Base-by-base conservation (phyloP, 1,140 invertebrate species). In the Dreissena polymorpha region DNA sequence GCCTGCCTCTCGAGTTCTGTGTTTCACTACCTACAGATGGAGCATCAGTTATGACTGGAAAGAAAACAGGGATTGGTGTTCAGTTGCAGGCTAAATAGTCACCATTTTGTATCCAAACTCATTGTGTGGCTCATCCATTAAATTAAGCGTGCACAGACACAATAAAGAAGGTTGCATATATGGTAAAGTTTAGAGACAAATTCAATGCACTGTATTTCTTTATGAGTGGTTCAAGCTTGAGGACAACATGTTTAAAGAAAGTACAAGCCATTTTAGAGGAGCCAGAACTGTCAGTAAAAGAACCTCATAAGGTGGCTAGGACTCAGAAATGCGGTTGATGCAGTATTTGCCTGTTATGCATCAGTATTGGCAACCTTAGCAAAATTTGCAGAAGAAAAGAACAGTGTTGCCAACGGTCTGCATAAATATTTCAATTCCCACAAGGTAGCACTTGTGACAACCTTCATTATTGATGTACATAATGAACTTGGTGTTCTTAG, bases 11-110 rank as follows among this genome's bases (percentile, higher is more conserved):
- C 10, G 65, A 60, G 3, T 21, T 14, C 10, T 69, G 50, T 50
- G 65, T 75, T 29, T 74, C 80, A 29, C 49, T 83, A 16, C 16
- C 80, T 21, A 83, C 80, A 50, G 80, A 83, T 75, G 80, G 80
- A n/a, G 72, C 80, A 27, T 23, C 63, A 5, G 65, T 55, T 13
- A 83, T 83, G 80, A 68, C 60, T 14, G 27, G 72, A 6, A 74
- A 69, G 27, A 74, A 83, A 69, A 75, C 71, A 10, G 80, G 71
- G n/a, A 73, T 83, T n/a, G 72, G 72, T 23, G 72, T 82, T 67
- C 78, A 81, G 70, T 21, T 82, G 10, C 10, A 39, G 50, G 16
- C 63, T 29, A 82, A 82, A 64, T 82, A 74, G 53, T 10, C 70
- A 12, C 64, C 79, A 14, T 74, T 82, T 65, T 53, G n/a, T 25